Evolutionary conservation across 2,888 invertebrate genomes (phyloP).

Genomic region (Arge pagana): DNA sequence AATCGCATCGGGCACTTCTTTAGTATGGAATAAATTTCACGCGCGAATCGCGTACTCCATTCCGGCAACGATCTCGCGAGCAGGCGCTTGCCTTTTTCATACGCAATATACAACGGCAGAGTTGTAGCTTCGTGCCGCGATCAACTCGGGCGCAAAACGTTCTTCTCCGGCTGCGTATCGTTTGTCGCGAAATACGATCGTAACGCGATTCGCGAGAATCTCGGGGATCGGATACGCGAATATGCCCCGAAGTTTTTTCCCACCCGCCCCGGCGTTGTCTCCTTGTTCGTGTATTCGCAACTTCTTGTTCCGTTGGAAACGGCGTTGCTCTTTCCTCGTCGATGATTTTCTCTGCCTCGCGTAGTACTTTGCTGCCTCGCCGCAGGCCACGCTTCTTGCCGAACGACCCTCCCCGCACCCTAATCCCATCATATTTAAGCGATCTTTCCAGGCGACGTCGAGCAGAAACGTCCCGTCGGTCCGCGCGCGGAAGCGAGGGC

Average conservation of each 20-base stretch:
- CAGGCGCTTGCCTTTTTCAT: no score
- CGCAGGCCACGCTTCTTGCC: not conserved
- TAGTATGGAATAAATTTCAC: no score
- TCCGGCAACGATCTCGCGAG: no score
- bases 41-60: no score
- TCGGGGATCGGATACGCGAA: slow-evolving; percentile 10
- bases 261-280: not conserved
- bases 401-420: not conserved
- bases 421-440: no score
- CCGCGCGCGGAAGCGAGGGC: no score
- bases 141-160: slow-evolving; percentile 14
- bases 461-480: no score
- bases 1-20: no score
- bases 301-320: not conserved
- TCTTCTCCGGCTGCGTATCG: slow-evolving; percentile 16
- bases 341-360: not conserved
- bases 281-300: not conserved
- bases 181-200: slow-evolving; percentile 20
- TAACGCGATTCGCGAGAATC: slow-evolving; percentile 19
- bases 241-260: slow-evolving; percentile 7
- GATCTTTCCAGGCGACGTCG: not conserved
- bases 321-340: not conserved
- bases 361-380: no score
- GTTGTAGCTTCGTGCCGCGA: no score
- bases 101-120: no score